These are phyloP conservation scores for Oxygymnocypris stewartii DNA, from an alignment of 2,113 vertebrate genomes.

Conservation along the genomic window DNA sequence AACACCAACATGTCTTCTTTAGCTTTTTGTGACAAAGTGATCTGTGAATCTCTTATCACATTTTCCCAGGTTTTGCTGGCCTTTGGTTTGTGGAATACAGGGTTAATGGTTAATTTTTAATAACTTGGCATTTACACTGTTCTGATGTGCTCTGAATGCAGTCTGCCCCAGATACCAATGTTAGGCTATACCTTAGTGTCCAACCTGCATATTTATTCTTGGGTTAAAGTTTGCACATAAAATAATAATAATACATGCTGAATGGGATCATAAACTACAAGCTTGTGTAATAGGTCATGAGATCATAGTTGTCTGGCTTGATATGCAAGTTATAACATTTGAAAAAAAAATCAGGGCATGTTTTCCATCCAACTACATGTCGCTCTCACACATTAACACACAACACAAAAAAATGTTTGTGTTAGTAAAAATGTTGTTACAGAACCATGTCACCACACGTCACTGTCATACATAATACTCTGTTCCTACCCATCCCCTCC, in stretches of 20 bases:
- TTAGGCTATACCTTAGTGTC: not conserved
- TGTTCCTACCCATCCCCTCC: not conserved
- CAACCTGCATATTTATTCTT: not conserved
- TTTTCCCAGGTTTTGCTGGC: not conserved
- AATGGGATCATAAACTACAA: not conserved
- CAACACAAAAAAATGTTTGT: not conserved
- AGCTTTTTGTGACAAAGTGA: not conserved
- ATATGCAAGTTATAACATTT: not conserved
- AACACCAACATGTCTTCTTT: not conserved
- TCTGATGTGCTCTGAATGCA: conserved; percentile 3
- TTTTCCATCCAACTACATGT: not conserved
- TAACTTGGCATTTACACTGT: not conserved
- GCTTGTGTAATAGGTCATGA: not conserved
- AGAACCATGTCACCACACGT: not conserved
- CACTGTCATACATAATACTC: not conserved
- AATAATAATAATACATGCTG: not conserved
- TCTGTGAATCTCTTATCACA: not conserved
- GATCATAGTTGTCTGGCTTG: not conserved
- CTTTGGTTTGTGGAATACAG: conserved; percentile 9
- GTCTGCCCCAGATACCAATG: not conserved
- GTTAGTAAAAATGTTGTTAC: not conserved
- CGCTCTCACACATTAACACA: not conserved
- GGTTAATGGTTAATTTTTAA: conserved; percentile 16
- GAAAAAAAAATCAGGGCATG: not conserved
- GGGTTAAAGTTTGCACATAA: not conserved